phyloP scores from a whole-genome alignment of 1,140 invertebrate genomes.

The Telenomus remus region DNA sequence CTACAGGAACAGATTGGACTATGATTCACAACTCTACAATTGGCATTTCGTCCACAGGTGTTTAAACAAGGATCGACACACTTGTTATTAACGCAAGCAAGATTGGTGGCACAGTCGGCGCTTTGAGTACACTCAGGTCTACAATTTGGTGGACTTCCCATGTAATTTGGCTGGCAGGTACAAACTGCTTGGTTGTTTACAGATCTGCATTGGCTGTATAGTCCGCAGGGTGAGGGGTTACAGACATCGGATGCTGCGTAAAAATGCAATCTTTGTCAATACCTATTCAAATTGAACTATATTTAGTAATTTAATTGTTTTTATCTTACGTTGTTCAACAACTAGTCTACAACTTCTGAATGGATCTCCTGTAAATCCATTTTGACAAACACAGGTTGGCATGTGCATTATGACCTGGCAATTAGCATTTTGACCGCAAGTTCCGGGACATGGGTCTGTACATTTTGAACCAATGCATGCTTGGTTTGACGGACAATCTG shows the following conservation, averaged over 20 bases:
- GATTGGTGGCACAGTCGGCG: slow-evolving; percentile 78
- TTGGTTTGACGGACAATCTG: slow-evolving; percentile 84
- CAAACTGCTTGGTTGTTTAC: slow-evolving; percentile 79
- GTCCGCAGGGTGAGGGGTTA: slow-evolving; percentile 82
- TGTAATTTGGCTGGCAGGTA: slow-evolving; percentile 79
- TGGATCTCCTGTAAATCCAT: slow-evolving; percentile 85
- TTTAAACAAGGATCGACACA: slow-evolving; percentile 83
- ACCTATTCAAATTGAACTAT: slow-evolving; percentile 1
- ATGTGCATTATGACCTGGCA: slow-evolving; percentile 84
- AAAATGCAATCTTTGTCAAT: not conserved
- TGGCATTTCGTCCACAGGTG: slow-evolving; percentile 80
- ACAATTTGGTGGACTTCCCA: slow-evolving; percentile 83
- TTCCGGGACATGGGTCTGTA: slow-evolving; percentile 84
- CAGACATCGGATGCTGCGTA: slow-evolving; percentile 74
- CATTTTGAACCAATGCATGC: slow-evolving; percentile 87
- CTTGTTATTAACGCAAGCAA: slow-evolving; percentile 80
- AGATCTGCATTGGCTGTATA: slow-evolving; percentile 80
- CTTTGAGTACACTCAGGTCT: slow-evolving; percentile 82
- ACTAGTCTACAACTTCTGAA: slow-evolving; percentile 77
- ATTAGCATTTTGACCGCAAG: slow-evolving; percentile 83
- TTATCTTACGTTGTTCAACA: slow-evolving; percentile 57
- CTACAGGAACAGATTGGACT: slow-evolving; percentile 81
- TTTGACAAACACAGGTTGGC: slow-evolving; percentile 83
- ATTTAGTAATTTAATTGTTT: too few species aligned
- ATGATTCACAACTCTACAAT: slow-evolving; percentile 80